Base-by-base conservation (phyloP, 2,113 vertebrate species). In the Anolis sagrei region DNA sequence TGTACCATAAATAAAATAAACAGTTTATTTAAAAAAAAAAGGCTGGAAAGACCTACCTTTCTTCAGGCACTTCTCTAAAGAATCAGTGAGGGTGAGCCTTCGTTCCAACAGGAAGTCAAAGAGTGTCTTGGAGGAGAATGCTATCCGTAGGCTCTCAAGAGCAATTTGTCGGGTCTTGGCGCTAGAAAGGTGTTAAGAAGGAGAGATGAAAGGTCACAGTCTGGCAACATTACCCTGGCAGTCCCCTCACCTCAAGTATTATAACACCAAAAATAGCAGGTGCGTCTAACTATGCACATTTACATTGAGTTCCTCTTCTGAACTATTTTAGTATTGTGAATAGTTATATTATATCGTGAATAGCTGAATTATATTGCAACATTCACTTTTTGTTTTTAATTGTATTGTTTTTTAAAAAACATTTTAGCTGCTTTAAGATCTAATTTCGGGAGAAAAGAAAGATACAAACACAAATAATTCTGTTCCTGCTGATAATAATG, bases 1-100 rank as follows among this genome's bases (percentile, higher is more conserved):
- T n/a, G n/a, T n/a, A n/a, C n/a, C n/a, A n/a, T n/a, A n/a, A n/a
- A n/a, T n/a, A n/a, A n/a, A n/a, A n/a, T n/a, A n/a, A n/a, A n/a
- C n/a, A n/a, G n/a, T n/a, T n/a, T n/a, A n/a, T n/a, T n/a, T n/a
- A n/a, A n/a, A n/a, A n/a, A n/a, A n/a, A n/a, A 21, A 75, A 21
- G 61, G 3, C 36, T 49, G 9, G 23, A 3, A 83, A 27, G 49
- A 44, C 87, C 34, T 54, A 98, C 98, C 99, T 97, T 98, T 99
- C 92, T 96, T 98, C 82, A 99, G 96, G 92, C 97, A 98, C 83
- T 97, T 97, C 93, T 99, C 98, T 89, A 99, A 92, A 58, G 97
- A 98, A 93, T 99, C 98, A 0, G 96, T 93, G 88, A 99, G 89
- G 0, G 95, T 99, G 72, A 99, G 94, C 87, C 96, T 93, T 78